A percentile compares a stretch with the other conserved stretches of the same genome.
Evolutionary conservation across 2,797 vertebrate species (phyloP).

Genomic region (Poeciliopsis gracilis): DNA sequence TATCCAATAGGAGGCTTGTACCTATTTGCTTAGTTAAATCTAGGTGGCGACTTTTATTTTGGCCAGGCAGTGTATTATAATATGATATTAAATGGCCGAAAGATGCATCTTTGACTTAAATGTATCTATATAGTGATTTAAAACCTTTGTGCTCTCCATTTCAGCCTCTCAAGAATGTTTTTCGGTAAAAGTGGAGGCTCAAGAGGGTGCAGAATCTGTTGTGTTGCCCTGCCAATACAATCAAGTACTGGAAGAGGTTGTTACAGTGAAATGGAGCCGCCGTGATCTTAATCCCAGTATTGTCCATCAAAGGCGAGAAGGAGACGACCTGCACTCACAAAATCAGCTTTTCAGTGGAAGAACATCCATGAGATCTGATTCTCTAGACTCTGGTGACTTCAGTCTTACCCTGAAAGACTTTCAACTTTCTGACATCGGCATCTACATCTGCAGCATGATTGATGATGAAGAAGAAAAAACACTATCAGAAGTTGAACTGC

Average conservation of each 20-base stretch:
- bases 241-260: neutral
- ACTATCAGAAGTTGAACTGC: neutral
- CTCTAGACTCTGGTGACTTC: neutral
- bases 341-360: neutral
- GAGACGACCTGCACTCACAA: neutral
- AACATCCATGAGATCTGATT: neutral
- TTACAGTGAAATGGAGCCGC: neutral
- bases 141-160: too few relatives aligned
- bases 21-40: too few relatives aligned
- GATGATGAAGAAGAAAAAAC: neutral
- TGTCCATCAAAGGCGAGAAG: neutral
- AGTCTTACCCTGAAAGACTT: neutral
- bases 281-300: neutral
- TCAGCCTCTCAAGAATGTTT: neutral
- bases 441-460: neutral
- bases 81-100: too few relatives aligned
- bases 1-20: too few relatives aligned
- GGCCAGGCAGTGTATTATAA: too few relatives aligned
- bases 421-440: neutral
- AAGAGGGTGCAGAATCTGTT: neutral
- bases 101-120: too few relatives aligned
- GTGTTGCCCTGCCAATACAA: neutral
- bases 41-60: too few relatives aligned
- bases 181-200: neutral
- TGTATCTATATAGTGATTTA: too few relatives aligned